Conservation (phyloP, 2,797 vertebrate species). For the Tolypeutes matacus region DNA sequence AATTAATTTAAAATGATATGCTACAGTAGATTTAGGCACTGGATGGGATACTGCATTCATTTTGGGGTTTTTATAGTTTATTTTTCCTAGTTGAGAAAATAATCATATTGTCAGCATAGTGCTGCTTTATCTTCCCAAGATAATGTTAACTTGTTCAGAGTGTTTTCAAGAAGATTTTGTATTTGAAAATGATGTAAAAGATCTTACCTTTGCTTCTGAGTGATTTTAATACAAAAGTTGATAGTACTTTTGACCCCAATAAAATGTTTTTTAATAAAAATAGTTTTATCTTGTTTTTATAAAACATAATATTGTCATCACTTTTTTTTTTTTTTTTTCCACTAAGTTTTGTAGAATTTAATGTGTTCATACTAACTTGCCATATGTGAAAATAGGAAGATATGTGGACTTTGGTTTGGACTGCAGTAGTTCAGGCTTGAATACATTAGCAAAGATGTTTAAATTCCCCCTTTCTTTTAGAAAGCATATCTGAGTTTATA, state of each 20-base stretch:
- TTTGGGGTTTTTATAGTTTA: slow-evolving; percentile 3
- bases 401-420: not conserved
- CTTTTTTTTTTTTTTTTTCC: not conserved
- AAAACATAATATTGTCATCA: not conserved
- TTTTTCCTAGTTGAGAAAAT: slow-evolving; percentile 60
- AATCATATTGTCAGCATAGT: not conserved
- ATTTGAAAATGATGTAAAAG: slow-evolving; percentile 42
- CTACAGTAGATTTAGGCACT: not conserved
- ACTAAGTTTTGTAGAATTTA: slow-evolving; percentile 52
- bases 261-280: slow-evolving; percentile 50
- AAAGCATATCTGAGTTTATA: slow-evolving; percentile 16
- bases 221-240: slow-evolving; percentile 64
- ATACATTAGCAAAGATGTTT: not conserved
- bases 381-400: not conserved
- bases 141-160: not conserved
- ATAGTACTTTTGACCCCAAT: slow-evolving; percentile 38
- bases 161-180: slow-evolving; percentile 48
- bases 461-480: not conserved
- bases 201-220: not conserved
- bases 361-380: not conserved
- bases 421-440: not conserved
- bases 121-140: not conserved
- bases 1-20: not conserved
- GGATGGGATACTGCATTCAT: not conserved
- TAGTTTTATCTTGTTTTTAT: not conserved